These are phyloP conservation scores for Poecile atricapillus DNA, from an alignment of 2,113 vertebrate species.

Conservation along the genomic window DNA sequence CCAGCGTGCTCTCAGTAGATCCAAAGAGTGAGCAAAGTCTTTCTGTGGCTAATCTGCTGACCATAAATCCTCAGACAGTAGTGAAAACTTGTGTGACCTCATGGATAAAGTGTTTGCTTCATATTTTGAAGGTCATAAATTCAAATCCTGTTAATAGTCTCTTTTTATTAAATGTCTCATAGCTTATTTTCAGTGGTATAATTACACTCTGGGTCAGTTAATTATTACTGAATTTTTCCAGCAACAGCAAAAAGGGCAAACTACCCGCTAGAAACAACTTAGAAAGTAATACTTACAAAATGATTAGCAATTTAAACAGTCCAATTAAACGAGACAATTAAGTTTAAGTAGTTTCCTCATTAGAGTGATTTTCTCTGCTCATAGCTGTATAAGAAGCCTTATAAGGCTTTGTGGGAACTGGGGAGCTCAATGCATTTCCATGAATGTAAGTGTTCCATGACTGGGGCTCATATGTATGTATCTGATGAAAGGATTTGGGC, in stretches of 20 bases:
- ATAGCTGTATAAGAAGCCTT: not conserved
- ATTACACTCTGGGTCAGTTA: constrained; percentile 43
- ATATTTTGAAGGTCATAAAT: constrained; percentile 47
- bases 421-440: not conserved
- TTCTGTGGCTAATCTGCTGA: not conserved
- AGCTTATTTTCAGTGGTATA: constrained; percentile 35
- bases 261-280: constrained; percentile 17
- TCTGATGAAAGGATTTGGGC: not conserved
- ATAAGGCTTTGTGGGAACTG: not conserved
- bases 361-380: constrained; percentile 31
- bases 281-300: constrained; percentile 26
- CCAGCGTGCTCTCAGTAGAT: not conserved
- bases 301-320: constrained; percentile 47
- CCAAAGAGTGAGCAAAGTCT: not conserved
- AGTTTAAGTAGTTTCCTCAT: constrained; percentile 33
- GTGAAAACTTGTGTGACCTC: constrained; percentile 26
- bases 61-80: not conserved
- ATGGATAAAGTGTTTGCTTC: constrained; percentile 23
- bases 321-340: constrained; percentile 48
- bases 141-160: constrained; percentile 41
- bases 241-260: constrained; percentile 39
- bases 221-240: constrained; percentile 51
- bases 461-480: not conserved
- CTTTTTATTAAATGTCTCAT: constrained; percentile 42
- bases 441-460: not conserved